Evolutionary conservation across 2,888 invertebrate genomes (phyloP).

Genomic region (Philereme vetulata): DNA sequence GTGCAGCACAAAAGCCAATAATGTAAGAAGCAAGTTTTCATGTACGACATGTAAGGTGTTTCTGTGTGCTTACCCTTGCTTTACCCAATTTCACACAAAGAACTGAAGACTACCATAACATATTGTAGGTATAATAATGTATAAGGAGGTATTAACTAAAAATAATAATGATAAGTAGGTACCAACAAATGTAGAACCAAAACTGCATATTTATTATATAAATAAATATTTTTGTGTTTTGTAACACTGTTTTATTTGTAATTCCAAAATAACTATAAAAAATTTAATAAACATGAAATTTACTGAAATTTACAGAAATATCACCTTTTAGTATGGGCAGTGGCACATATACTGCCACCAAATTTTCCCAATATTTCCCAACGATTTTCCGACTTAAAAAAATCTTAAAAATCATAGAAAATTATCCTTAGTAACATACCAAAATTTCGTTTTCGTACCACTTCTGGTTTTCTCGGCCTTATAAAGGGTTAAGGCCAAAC

Average conservation of each 20-base stretch:
- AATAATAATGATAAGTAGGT: conserved; percentile 12
- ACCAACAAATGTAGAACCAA: conserved; percentile 14
- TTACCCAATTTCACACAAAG: conserved; percentile 19
- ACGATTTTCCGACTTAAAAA: conserved; percentile 19
- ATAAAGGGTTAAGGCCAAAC: conserved; percentile 5
- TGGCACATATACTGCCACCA: conserved; percentile 29
- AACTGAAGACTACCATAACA: conserved; percentile 17
- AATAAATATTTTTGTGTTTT: conserved; percentile 22
- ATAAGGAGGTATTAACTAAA: conserved; percentile 12
- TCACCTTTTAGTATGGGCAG: conserved; percentile 16
- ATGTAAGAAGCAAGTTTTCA: conserved; percentile 30
- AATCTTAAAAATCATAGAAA: conserved; percentile 12
- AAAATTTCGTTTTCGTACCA: conserved; percentile 26
- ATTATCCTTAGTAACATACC: conserved; percentile 25
- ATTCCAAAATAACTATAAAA: conserved; percentile 13
- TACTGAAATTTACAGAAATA: conserved; percentile 21
- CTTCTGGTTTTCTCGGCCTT: conserved; percentile 15
- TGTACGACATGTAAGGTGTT: conserved; percentile 33
- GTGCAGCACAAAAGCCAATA: conserved; percentile 31
- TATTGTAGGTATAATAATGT: conserved; percentile 5
- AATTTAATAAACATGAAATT: conserved; percentile 5
- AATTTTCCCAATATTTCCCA: conserved; percentile 25
- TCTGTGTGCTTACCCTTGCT: conserved; percentile 32
- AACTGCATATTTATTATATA: conserved; percentile 12
- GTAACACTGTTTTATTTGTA: conserved; percentile 22